Percentiles rank a stretch among this genome's conserved stretches.
Evolutionary conservation across 2,113 vertebrate genomes (phyloP).

Genomic region (Rhinopithecus roxellana): DNA sequence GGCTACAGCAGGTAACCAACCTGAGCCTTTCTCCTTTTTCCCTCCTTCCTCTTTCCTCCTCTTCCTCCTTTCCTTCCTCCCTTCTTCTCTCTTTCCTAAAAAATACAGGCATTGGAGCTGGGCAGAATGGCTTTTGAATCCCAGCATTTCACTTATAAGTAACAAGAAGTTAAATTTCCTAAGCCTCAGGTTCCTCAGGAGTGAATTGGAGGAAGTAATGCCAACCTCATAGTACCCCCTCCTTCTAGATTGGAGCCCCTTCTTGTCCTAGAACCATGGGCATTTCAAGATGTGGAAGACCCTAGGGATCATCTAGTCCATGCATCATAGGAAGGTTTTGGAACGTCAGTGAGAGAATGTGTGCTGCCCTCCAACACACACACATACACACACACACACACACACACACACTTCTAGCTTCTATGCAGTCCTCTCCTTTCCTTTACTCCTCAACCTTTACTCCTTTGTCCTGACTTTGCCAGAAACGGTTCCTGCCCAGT

Average conservation of each 20-base stretch:
- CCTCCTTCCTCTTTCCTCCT: not conserved
- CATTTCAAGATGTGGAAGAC: not conserved
- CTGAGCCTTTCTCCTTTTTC: not conserved
- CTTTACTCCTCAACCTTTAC: not conserved
- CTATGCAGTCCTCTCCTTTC: not conserved
- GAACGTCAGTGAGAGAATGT: not conserved
- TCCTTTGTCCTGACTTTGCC: not conserved
- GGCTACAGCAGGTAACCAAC: conserved; percentile 89
- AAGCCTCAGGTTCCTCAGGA: not conserved
- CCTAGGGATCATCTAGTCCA: not conserved
- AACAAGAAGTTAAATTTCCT: not conserved
- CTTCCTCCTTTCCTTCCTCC: not conserved
- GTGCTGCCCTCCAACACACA: not conserved
- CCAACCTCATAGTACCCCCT: not conserved
- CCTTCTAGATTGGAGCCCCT: not conserved
- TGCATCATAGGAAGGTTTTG: not conserved
- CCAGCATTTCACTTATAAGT: not conserved
- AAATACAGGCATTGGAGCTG: not conserved
- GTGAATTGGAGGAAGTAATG: not conserved
- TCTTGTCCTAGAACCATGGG: not conserved
- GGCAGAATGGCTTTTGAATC: not conserved
- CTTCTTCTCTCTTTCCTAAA: not conserved
- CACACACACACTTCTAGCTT: not conserved
- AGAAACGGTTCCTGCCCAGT: not conserved
- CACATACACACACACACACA: not conserved